phyloP scores from a whole-genome alignment of 2,888 invertebrate species.

The Drosophila emarginata region DNA sequence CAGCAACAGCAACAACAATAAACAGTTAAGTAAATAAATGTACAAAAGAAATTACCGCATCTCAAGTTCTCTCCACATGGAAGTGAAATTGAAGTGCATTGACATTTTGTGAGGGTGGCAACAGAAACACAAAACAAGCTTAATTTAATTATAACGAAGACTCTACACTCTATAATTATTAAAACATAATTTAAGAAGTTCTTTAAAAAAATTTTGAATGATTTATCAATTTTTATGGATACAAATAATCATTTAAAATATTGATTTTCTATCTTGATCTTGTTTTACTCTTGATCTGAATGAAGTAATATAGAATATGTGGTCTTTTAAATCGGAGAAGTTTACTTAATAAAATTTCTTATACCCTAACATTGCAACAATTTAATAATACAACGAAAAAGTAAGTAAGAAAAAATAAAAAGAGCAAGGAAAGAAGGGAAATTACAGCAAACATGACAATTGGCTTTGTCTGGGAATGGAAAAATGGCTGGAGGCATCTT shows the following conservation, averaged over 20 bases:
- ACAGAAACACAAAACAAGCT: not conserved
- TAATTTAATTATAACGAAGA: not conserved
- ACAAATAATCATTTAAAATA: too few relatives aligned
- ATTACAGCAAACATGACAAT: conserved; percentile 31
- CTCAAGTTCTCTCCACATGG: conserved; percentile 22
- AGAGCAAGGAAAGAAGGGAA: not conserved
- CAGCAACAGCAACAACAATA: conserved; percentile 6
- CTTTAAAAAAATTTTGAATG: too few relatives aligned
- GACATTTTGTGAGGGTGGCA: conserved; percentile 4
- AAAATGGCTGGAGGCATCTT: conserved; percentile 2
- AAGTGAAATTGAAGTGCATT: conserved; percentile 8
- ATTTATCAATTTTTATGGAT: too few relatives aligned
- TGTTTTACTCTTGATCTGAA: too few relatives aligned
- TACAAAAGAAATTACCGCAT: conserved; percentile 57
- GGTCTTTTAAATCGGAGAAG: too few relatives aligned
- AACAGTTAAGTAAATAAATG: conserved; percentile 57
- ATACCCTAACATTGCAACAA: conserved; percentile 41
- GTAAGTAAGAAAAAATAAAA: not conserved
- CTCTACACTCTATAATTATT: not conserved
- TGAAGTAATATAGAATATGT: too few relatives aligned
- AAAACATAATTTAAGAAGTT: too few relatives aligned
- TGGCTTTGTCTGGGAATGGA: conserved; percentile 31
- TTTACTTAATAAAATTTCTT: too few relatives aligned
- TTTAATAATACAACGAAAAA: conserved; percentile 50
- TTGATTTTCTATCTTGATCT: too few relatives aligned